Conservation (phyloP, 2,113 vertebrate genomes). For the Crypturellus undulatus region DNA sequence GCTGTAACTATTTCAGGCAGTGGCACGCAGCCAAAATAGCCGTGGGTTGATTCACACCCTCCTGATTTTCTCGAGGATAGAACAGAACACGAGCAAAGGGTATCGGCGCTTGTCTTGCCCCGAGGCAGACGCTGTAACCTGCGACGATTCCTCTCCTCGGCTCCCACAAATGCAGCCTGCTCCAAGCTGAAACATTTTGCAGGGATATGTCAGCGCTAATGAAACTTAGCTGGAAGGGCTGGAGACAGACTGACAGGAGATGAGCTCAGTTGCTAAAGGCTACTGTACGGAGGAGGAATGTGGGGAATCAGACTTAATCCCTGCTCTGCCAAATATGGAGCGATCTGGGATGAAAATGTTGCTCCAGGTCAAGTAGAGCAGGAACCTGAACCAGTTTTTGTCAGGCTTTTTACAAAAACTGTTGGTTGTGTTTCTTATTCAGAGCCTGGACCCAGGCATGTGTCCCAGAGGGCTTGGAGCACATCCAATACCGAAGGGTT, state of each 20-base stretch:
- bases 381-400: background rate
- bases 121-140: background rate
- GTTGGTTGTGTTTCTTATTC: background rate
- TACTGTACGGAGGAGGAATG: fast-evolving
- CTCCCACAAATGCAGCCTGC: background rate
- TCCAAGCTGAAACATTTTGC: background rate
- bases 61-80: background rate
- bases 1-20: background rate
- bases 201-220: background rate
- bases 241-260: background rate
- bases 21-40: background rate
- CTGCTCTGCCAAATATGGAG: background rate
- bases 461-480: background rate
- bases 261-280: background rate
- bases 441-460: background rate
- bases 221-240: background rate
- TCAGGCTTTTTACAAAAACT: fast-evolving
- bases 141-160: background rate
- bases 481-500: background rate
- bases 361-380: background rate
- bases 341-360: background rate
- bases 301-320: background rate
- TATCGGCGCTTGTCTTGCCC: background rate
- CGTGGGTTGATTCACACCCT: background rate
- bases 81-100: background rate